A percentile compares a stretch with the other conserved stretches of the same genome.
Evolutionary conservation across 2,797 vertebrate genomes (phyloP).

Genomic region (Champsocephalus esox): DNA sequence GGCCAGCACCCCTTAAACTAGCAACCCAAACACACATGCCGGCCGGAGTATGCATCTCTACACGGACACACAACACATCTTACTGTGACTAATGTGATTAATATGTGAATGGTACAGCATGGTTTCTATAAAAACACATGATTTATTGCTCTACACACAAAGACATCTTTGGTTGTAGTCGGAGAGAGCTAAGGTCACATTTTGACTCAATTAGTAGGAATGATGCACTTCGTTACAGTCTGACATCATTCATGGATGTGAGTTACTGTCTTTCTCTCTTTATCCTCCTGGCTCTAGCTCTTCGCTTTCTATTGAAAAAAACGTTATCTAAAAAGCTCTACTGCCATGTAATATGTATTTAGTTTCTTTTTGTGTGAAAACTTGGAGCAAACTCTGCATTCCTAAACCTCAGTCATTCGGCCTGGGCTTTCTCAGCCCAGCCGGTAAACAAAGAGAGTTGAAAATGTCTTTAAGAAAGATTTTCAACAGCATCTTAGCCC

Average conservation of each 20-base stretch:
- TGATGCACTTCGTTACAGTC: background rate
- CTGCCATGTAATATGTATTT: conserved; percentile 58
- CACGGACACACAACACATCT: conserved; percentile 1
- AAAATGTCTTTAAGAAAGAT: conserved; percentile 13
- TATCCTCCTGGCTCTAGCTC: conserved; percentile 6
- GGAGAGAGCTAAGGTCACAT: background rate
- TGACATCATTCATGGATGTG: conserved; percentile 30
- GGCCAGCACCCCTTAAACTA: conserved; percentile 52
- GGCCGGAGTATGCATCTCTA: background rate
- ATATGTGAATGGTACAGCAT: background rate
- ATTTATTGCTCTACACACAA: background rate
- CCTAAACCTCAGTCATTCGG: background rate
- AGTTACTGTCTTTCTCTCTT: conserved; percentile 2
- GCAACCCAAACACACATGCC: conserved; percentile 20
- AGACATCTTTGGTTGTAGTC: background rate
- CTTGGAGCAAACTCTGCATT: conserved; percentile 34
- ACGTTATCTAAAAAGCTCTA: conserved; percentile 24
- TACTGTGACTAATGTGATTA: conserved; percentile 21
- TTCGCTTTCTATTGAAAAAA: conserved; percentile 17
- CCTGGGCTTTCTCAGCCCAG: conserved; percentile 9
- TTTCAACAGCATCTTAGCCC: conserved; percentile 12
- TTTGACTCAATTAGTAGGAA: conserved; percentile 10
- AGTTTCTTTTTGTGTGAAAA: conserved; percentile 30
- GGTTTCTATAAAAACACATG: background rate
- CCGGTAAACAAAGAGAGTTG: background rate